These are phyloP conservation scores for Laspeyria flexula DNA, from an alignment of 2,888 invertebrate genomes.

Conservation along the genomic window DNA sequence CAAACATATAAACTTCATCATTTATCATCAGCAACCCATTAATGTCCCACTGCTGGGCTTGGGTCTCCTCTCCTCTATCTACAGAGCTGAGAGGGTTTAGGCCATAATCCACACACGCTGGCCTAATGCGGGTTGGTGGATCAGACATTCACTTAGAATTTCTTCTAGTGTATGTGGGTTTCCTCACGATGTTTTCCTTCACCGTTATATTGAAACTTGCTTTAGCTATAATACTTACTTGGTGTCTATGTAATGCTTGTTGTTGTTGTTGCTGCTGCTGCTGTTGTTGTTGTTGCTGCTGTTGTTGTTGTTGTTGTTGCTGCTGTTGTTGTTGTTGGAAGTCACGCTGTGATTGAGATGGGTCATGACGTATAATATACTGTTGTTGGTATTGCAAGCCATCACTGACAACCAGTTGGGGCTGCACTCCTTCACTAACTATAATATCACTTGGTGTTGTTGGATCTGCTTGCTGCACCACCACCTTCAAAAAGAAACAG, in stretches of 20 bases:
- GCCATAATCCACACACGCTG: no score
- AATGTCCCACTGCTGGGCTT: no score
- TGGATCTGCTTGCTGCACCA: conserved; percentile 83
- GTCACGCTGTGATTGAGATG: conserved; percentile 66
- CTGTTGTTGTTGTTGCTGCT: conserved; percentile 66
- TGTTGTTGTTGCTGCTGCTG: conserved; percentile 63
- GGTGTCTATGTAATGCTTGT: conserved; percentile 70
- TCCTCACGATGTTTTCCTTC: no score
- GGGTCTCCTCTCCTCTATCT: no score
- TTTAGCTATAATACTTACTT: conserved; percentile 29
- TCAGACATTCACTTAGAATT: no score
- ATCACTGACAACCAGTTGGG: conserved; percentile 77
- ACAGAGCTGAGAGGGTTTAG: no score
- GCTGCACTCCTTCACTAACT: conserved; percentile 80
- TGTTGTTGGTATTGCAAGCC: conserved; percentile 80
- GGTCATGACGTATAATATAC: conserved; percentile 81
- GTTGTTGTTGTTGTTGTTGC: conserved; percentile 59
- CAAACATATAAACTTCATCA: no score
- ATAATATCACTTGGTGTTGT: conserved; percentile 82
- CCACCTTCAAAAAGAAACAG: conserved; percentile 62
- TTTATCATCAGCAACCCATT: no score
- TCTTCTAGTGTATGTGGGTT: no score
- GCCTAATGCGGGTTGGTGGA: no score
- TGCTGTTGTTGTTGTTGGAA: conserved; percentile 69
- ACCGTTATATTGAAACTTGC: no score